Evolutionary conservation across 2,888 invertebrate species (phyloP).

Genomic region (Dryobotodes eremita): DNA sequence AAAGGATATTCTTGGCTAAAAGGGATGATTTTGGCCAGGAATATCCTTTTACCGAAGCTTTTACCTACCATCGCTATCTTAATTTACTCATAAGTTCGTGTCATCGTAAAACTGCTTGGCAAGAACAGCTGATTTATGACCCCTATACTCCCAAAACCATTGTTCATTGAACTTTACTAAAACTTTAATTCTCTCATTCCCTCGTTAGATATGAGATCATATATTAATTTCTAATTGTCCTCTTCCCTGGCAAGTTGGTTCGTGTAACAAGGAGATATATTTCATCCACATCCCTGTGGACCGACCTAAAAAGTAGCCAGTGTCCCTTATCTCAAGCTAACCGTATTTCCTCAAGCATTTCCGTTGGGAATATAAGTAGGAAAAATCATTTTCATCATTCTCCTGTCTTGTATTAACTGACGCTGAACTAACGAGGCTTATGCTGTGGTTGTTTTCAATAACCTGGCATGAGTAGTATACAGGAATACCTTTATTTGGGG

Average conservation of each 20-base stretch:
- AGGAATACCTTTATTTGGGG: conserved; percentile 1
- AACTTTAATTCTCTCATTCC: conserved; percentile 35
- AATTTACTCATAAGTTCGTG: background rate
- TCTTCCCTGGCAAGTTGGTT: conserved; percentile 32
- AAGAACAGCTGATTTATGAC: background rate
- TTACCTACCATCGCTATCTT: background rate
- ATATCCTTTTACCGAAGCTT: background rate
- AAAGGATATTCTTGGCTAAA: background rate
- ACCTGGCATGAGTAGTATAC: too few species aligned
- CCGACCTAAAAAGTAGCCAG: conserved; percentile 42
- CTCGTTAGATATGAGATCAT: conserved; percentile 25
- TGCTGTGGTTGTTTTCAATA: background rate
- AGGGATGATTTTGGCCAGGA: background rate
- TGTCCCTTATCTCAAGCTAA: conserved; percentile 31
- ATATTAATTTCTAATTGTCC: conserved; percentile 27
- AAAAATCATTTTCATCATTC: conserved; percentile 31
- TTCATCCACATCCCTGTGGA: conserved; percentile 35
- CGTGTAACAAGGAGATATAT: conserved; percentile 47
- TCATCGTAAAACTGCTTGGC: background rate
- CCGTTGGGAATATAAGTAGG: conserved; percentile 15
- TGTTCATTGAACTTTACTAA: conserved; percentile 1
- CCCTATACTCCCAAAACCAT: background rate
- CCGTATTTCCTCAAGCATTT: conserved; percentile 46
- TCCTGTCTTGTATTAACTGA: conserved; percentile 14
- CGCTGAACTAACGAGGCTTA: conserved; percentile 30